phyloP scores from a whole-genome alignment of 2,113 vertebrate genomes.

The Oryzias javanicus region DNA sequence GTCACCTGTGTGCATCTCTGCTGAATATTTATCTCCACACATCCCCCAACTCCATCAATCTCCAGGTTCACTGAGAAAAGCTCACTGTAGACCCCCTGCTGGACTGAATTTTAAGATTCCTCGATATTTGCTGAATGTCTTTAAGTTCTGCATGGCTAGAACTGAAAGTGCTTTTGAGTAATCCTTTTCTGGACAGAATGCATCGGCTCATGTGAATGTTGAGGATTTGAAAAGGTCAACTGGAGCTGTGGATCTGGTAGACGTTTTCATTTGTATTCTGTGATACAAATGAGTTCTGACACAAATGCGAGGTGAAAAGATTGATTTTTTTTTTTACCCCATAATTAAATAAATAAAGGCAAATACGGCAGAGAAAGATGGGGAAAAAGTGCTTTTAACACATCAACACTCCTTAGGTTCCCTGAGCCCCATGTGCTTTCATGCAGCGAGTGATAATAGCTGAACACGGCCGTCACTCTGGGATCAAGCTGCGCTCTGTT shows the following conservation, averaged over 20 bases:
- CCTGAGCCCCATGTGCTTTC: slow-evolving; percentile 46
- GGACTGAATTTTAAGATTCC: slow-evolving; percentile 19
- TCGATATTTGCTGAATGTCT: too few relatives aligned
- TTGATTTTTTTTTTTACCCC: background rate
- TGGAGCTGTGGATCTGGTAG: too few relatives aligned
- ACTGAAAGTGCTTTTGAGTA: too few relatives aligned
- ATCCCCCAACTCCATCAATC: slow-evolving; percentile 33
- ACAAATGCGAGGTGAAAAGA: too few relatives aligned
- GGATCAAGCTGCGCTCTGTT: slow-evolving; percentile 58
- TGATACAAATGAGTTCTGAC: too few relatives aligned
- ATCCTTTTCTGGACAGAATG: too few relatives aligned
- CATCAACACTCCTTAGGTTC: slow-evolving; percentile 29
- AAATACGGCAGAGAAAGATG: slow-evolving; percentile 5
- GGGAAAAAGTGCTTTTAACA: slow-evolving; percentile 36
- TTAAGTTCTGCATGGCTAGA: too few relatives aligned
- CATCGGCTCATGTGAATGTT: too few relatives aligned
- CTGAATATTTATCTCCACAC: slow-evolving; percentile 74
- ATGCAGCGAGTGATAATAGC: slow-evolving; percentile 72
- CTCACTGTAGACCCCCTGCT: slow-evolving; percentile 18
- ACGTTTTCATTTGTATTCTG: too few relatives aligned
- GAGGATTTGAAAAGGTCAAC: too few relatives aligned
- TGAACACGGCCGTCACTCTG: slow-evolving; percentile 53
- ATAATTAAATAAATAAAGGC: background rate
- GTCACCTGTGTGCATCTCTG: slow-evolving; percentile 67
- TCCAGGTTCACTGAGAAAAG: slow-evolving; percentile 30